Evolutionary conservation across 2,797 vertebrate genomes (phyloP).

Genomic region (Scolopax rusticola): DNA sequence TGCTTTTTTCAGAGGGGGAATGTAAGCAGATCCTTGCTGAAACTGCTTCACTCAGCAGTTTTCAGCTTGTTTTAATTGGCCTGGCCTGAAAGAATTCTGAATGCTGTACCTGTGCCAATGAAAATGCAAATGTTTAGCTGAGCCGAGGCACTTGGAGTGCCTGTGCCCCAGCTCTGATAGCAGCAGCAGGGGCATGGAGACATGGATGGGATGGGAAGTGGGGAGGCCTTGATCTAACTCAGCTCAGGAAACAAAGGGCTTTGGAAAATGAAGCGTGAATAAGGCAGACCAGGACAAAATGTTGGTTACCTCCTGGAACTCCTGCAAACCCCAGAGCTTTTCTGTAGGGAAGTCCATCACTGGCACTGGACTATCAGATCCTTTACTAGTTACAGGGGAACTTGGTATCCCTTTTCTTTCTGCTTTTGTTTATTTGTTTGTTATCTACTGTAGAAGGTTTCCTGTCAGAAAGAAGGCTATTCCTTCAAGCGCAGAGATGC

Average conservation of each 20-base stretch:
- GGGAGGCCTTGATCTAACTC: not conserved
- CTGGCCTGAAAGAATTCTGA: slow-evolving; percentile 79
- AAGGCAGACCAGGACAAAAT: not conserved
- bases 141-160: slow-evolving; percentile 23
- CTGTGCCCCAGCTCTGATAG: slow-evolving; percentile 34
- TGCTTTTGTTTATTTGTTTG: not conserved
- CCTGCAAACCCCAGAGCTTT: not conserved
- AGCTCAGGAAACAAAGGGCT: slow-evolving; percentile 15
- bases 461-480: not conserved
- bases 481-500: not conserved
- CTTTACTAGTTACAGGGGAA: not conserved
- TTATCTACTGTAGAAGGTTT: not conserved
- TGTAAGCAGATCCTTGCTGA: slow-evolving; percentile 79
- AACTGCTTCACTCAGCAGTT: slow-evolving; percentile 78
- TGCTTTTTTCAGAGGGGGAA: slow-evolving; percentile 71
- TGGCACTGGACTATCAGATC: not conserved
- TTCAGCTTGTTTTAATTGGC: slow-evolving; percentile 83
- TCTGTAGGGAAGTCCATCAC: not conserved
- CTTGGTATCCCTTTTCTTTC: not conserved
- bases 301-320: not conserved
- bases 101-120: slow-evolving; percentile 79
- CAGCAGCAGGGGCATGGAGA: slow-evolving; percentile 9
- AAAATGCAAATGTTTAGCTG: slow-evolving; percentile 73
- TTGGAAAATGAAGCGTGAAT: not conserved
- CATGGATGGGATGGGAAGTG: not conserved